Base-by-base conservation (phyloP, 2,113 vertebrate species). In the Larimichthys polyactis region DNA sequence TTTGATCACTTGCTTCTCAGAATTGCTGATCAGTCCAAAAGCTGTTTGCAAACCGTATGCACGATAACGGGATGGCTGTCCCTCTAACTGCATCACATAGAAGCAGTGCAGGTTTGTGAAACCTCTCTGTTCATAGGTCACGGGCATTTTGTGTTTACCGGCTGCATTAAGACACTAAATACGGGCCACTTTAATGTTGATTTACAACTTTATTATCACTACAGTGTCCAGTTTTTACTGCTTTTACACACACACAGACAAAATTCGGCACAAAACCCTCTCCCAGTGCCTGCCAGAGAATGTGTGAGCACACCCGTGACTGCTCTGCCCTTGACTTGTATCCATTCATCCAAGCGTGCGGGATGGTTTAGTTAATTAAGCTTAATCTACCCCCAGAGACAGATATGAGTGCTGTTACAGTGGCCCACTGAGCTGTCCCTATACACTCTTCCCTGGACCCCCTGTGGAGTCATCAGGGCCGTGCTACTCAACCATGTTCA, bases 331-430 rank as follows among this genome's bases (percentile, higher is more conserved):
- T 94, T 94, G 93, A 93, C 94, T 92, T 88, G 90, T 83, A 92
- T 90, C 90, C 87, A 89, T 90, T 90, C 92, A 93, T 89, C 83
- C 79, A 84, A 92, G 93, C 91, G 69, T 93, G 91, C 84, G 87
- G 88, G 88, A 93, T 92, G 93, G 86, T 92, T 94, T 93, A 94
- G 92, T 92, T 94, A 94, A 94, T 94, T 93, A 93, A 93, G 90
- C 90, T 90, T 93, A 91, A 94, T 93, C 90, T 91, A 88, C 83
- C 92, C 91, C 91, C 65, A 75, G 94, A 93, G 93, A 93, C 81
- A 82, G 81, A 84, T 92, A 79, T 48, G 84, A 91, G 85, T 89
- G 91, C 88, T 92, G 93, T 92, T 90, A 89, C 90, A 89, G 73
- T 90, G 88, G 84, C 89, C 90, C 83, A 71, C 88, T 83, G 89